Percentiles rank a stretch among this genome's conserved stretches.
Evolutionary conservation across 2,113 vertebrate genomes (phyloP).

Genomic region (Proterorhinus semilunaris): DNA sequence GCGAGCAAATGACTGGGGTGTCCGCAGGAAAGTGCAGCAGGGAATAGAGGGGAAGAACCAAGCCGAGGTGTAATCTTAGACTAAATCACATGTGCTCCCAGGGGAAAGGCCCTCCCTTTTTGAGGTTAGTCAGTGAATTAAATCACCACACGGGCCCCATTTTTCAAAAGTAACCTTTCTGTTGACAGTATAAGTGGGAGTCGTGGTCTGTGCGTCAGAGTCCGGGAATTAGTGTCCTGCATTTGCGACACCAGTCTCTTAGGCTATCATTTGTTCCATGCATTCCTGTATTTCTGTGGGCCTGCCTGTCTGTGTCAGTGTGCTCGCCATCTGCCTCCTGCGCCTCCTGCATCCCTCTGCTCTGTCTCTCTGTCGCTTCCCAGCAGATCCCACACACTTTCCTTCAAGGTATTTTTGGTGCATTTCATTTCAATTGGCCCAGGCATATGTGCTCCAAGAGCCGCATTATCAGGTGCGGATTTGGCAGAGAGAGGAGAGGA

Average conservation of each 20-base stretch:
- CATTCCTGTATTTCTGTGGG: slow-evolving; percentile 52
- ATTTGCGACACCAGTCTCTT: slow-evolving; percentile 60
- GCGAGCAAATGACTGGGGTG: slow-evolving; percentile 10
- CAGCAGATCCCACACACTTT: slow-evolving; percentile 59
- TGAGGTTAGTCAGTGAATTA: slow-evolving; percentile 73
- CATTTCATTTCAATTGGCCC: slow-evolving; percentile 54
- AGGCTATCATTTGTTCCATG: slow-evolving; percentile 66
- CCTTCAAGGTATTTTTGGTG: slow-evolving; percentile 57
- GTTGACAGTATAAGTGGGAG: slow-evolving; percentile 73
- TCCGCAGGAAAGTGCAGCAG: slow-evolving; percentile 17
- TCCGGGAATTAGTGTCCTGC: slow-evolving; percentile 59
- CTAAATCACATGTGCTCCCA: slow-evolving; percentile 58
- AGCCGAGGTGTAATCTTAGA: slow-evolving; percentile 68
- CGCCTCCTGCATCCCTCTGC: slow-evolving; percentile 44
- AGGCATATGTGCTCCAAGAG: slow-evolving; percentile 22
- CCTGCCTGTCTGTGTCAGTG: slow-evolving; percentile 58
- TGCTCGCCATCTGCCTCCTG: slow-evolving; percentile 69
- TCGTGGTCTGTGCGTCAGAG: slow-evolving; percentile 53
- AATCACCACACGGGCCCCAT: slow-evolving; percentile 68
- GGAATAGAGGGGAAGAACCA: slow-evolving; percentile 52
- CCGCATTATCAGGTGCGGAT: slow-evolving; percentile 16
- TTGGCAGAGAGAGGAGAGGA: slow-evolving; percentile 4
- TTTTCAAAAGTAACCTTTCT: slow-evolving; percentile 77
- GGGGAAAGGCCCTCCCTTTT: slow-evolving; percentile 58
- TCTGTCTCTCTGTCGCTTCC: slow-evolving; percentile 55